A percentile compares a stretch with the other conserved stretches of the same genome.
phyloP scores from a whole-genome alignment of 2,888 invertebrate species.

The Euzetes globulus region DNA sequence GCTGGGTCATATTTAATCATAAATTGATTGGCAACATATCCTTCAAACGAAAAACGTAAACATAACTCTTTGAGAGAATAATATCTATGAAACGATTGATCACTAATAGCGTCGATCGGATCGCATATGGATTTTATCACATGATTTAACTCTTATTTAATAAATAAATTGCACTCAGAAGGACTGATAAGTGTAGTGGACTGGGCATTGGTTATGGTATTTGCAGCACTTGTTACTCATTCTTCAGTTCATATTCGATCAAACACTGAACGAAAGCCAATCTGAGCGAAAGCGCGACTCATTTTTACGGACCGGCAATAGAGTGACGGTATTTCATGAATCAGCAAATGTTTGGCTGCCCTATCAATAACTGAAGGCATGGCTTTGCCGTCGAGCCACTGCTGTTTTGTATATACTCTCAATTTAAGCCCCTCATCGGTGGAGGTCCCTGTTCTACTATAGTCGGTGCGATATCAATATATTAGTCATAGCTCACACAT shows the following conservation, averaged over 20 bases:
- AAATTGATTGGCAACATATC: neutral
- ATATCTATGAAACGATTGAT: neutral
- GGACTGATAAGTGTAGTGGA: neutral
- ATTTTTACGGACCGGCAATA: neutral
- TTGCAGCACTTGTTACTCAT: slow-evolving; percentile 15
- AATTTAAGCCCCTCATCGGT: neutral
- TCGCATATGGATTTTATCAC: slow-evolving; percentile 10
- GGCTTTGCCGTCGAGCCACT: neutral
- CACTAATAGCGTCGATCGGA: neutral
- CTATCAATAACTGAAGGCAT: slow-evolving; percentile 9
- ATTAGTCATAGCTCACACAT: slow-evolving; percentile 14
- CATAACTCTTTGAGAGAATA: neutral
- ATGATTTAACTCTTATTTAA: neutral
- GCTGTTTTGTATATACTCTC: neutral
- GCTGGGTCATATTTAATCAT: neutral
- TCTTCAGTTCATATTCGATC: neutral
- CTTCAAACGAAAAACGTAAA: neutral
- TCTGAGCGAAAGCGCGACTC: neutral
- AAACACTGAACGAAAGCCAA: neutral
- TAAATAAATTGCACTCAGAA: neutral
- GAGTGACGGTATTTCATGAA: slow-evolving; percentile 17
- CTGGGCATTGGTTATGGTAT: neutral
- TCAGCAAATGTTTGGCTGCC: slow-evolving; percentile 6
- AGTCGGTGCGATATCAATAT: neutral
- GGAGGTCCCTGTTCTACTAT: neutral